Percentiles rank a stretch among this genome's conserved stretches.
These are phyloP conservation scores for Scaptodrosophila lebanonensis DNA, from an alignment of 1,140 invertebrate genomes.

Conservation along the genomic window DNA sequence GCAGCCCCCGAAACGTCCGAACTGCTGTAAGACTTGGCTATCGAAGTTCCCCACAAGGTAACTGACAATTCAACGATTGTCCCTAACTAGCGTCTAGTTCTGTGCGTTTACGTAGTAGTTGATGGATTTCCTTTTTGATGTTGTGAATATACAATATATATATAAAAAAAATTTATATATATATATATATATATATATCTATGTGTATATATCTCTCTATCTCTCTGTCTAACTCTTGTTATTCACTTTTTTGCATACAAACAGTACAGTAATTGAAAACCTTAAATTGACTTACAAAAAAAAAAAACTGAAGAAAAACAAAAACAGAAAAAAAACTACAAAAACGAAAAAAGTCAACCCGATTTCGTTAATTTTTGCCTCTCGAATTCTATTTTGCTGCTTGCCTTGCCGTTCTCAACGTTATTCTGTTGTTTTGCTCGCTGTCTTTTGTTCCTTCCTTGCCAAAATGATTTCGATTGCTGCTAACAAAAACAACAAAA, in stretches of 20 bases:
- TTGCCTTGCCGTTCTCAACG: slow-evolving; percentile 39
- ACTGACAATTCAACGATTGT: slow-evolving; percentile 20
- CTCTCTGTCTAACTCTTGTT: slow-evolving; percentile 51
- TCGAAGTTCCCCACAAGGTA: slow-evolving; percentile 88
- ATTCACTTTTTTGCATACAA: slow-evolving; percentile 54
- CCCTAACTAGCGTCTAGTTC: slow-evolving; percentile 27
- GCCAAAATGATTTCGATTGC: slow-evolving; percentile 50
- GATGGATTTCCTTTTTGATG: slow-evolving; percentile 77
- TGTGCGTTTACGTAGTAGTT: slow-evolving; percentile 59
- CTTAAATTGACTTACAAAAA: slow-evolving; percentile 24
- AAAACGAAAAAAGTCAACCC: slow-evolving; percentile 39
- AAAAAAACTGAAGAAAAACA: slow-evolving; percentile 17
- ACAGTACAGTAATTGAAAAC: slow-evolving; percentile 27
- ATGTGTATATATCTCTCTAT: slow-evolving; percentile 50
- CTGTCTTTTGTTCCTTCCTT: slow-evolving; percentile 57
- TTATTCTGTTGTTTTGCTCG: slow-evolving; percentile 58
- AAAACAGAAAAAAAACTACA: too few species aligned
- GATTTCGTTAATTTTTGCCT: slow-evolving; percentile 39
- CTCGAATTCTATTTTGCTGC: slow-evolving; percentile 51
- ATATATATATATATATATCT: too few species aligned
- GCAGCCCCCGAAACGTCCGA: slow-evolving; percentile 83
- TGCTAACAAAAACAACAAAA: slow-evolving; percentile 19
- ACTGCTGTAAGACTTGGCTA: slow-evolving; percentile 94
- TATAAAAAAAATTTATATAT: too few species aligned
- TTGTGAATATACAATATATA: slow-evolving; percentile 77